Conservation (phyloP, 2,888 invertebrate species). For the Ophion slaviceki region DNA sequence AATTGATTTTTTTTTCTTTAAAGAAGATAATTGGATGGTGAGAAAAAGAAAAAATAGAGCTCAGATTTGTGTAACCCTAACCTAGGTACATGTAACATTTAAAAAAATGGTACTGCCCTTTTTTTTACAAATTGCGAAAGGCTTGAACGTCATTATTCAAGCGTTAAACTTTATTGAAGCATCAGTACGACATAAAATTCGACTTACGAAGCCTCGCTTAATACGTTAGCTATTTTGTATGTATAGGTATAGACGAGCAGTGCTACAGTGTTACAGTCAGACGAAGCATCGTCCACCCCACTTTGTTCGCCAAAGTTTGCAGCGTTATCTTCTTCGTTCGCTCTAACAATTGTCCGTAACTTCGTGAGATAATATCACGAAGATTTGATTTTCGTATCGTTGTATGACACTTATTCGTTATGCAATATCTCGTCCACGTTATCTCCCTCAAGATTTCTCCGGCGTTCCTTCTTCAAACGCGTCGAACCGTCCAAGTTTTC, state of each 20-base stretch:
- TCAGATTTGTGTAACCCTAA: no score
- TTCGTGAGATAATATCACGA: conserved; percentile 46
- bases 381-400: conserved; percentile 36
- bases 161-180: no score
- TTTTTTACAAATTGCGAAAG: no score
- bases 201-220: neutral
- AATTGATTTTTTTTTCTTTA: no score
- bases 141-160: no score
- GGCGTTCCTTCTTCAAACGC: conserved; percentile 1
- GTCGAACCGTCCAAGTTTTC: conserved; percentile 15
- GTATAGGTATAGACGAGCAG: neutral
- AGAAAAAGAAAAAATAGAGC: no score
- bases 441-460: conserved; percentile 32
- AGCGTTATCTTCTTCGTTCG: conserved; percentile 41
- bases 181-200: no score
- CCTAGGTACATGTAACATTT: no score
- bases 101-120: no score
- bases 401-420: conserved; percentile 17
- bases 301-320: conserved; percentile 45
- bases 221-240: neutral
- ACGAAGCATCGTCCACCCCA: conserved; percentile 1
- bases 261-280: conserved; percentile 1
- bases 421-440: conserved; percentile 34
- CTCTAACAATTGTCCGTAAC: conserved; percentile 39
- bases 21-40: no score